Conservation (phyloP, 1,140 invertebrate species). For the Trinorchestia longiramus region DNA sequence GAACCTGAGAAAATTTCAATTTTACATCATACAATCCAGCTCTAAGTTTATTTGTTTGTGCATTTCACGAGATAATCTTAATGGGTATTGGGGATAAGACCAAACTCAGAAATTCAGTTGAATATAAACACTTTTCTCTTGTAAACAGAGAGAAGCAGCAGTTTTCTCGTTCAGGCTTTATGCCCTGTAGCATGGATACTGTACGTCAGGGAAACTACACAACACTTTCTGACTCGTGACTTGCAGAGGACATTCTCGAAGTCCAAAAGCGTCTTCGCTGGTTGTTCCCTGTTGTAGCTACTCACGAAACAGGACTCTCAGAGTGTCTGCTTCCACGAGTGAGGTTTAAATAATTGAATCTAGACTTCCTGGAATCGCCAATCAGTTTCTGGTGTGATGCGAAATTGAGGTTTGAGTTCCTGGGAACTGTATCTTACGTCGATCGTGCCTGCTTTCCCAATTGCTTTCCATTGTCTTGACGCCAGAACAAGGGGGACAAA, state of each 20-base stretch:
- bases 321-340: not conserved
- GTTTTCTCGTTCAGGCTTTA: not conserved
- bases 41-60: not conserved
- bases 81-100: not conserved
- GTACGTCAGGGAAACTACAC: not conserved
- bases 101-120: not conserved
- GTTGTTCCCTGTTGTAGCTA: not conserved
- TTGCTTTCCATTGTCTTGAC: not conserved
- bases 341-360: not conserved
- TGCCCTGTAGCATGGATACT: not conserved
- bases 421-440: not conserved
- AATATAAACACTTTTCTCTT: not conserved
- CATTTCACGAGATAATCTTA: not conserved
- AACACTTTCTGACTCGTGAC: not conserved
- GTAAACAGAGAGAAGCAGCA: not conserved
- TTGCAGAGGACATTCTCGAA: not conserved
- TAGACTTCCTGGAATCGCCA: not conserved
- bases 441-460: not conserved
- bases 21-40: not conserved
- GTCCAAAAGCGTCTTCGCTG: not conserved
- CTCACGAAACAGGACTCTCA: not conserved
- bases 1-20: no score
- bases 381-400: conserved; percentile 6
- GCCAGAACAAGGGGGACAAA: not conserved
- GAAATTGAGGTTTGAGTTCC: not conserved